These are phyloP conservation scores for sheep (Ovis aries) DNA, from an alignment of 2,113 vertebrate species.

Conservation along the genomic window DNA sequence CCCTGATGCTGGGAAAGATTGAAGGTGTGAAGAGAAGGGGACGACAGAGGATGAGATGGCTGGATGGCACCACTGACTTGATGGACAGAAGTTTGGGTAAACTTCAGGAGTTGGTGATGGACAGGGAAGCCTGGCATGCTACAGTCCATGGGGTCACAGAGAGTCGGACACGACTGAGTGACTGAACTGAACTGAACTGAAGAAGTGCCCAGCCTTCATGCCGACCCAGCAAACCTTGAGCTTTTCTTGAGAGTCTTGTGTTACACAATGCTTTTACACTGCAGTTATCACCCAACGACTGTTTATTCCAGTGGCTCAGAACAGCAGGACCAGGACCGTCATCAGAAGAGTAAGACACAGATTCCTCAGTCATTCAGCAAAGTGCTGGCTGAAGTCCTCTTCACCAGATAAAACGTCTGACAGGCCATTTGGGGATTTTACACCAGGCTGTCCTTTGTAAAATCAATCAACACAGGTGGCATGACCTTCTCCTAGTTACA, in stretches of 20 bases:
- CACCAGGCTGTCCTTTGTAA: neutral
- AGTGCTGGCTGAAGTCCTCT: neutral
- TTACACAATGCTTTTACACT: neutral
- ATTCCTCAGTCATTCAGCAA: neutral
- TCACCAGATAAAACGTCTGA: neutral
- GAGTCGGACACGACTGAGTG: neutral
- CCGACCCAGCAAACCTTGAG: constrained; percentile 43
- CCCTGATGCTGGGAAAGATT: neutral
- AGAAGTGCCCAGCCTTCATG: neutral
- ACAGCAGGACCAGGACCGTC: neutral
- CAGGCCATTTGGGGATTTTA: neutral
- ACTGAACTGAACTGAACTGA: neutral
- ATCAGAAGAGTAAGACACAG: neutral
- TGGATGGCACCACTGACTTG: neutral
- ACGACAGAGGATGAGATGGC: neutral
- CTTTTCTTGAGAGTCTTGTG: constrained; percentile 19
- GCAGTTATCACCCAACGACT: neutral
- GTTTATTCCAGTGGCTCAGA: neutral
- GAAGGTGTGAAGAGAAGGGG: neutral
- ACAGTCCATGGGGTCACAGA: neutral
- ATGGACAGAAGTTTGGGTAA: neutral
- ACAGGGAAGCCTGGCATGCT: neutral
- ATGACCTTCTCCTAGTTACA: no score
- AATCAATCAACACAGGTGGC: neutral
- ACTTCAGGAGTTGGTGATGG: neutral